These are phyloP conservation scores for Drosophila melanica DNA, from an alignment of 1,140 invertebrate genomes.

Conservation along the genomic window DNA sequence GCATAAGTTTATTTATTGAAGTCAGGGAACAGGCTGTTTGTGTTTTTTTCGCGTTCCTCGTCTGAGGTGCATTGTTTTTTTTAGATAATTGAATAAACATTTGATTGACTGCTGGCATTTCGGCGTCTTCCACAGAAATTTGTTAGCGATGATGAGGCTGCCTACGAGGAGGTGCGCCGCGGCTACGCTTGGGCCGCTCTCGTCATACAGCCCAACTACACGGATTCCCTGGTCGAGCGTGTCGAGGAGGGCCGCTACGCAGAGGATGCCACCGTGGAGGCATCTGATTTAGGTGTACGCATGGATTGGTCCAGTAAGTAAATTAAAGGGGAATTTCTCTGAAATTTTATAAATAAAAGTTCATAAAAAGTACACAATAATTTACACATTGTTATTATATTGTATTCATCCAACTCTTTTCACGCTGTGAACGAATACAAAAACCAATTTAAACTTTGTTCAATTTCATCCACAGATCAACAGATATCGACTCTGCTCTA, in stretches of 20 bases:
- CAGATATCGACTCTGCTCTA: constrained; percentile 94
- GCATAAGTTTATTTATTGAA: constrained; percentile 8
- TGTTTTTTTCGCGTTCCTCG: background rate
- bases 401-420: background rate
- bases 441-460: too few relatives aligned
- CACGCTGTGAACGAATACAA: background rate
- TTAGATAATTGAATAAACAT: constrained; percentile 66
- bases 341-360: background rate
- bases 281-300: constrained; percentile 90
- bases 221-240: constrained; percentile 89
- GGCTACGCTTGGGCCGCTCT: constrained; percentile 93
- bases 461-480: constrained; percentile 88
- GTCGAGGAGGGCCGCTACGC: constrained; percentile 88
- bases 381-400: background rate
- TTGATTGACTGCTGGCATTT: constrained; percentile 61
- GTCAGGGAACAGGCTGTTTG: too few relatives aligned
- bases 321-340: background rate
- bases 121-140: constrained; percentile 74
- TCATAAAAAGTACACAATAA: background rate
- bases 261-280: constrained; percentile 88
- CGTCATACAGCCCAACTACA: constrained; percentile 93
- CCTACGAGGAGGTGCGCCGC: constrained; percentile 88
- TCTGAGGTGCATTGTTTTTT: constrained; percentile 61
- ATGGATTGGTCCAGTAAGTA: constrained; percentile 96
- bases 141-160: constrained; percentile 85